Evolutionary conservation across 30 jellyfish, hydroid and myxozoan genomes (phyloP), one percentile per base, ranked within the genome.

Genomic region (Catostylus mosaicus): DNA sequence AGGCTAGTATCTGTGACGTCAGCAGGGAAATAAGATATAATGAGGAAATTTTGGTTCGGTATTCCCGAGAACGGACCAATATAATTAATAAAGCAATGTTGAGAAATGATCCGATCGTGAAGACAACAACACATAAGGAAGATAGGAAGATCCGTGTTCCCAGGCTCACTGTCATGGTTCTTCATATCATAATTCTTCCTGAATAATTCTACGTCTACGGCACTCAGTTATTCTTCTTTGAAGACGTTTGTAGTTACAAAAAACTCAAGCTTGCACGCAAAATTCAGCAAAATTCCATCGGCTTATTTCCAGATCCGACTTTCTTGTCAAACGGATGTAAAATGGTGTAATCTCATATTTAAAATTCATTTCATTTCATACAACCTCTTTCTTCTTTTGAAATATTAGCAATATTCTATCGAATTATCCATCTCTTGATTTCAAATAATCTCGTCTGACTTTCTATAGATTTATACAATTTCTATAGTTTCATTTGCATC

Each of bases 1-100:
- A 66, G 20, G 78, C 90, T 5, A 50, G 6, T 2, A 78, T 43
- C 70, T 78, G 89, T 35, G 45, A 24, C 18, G 30, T 29, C 6
- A 64, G 79, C 45, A 78, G 52, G 24, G 89, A 62, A 20, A 62
- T 20, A 18, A 78, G 71, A 36, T 61, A 78, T 24, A 78, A 9
- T 2, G 89, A 62, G 1, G 89, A 78, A 2, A 78, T 38, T 6
- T 30, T 57, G 4, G 29, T 65, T 10, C 74, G 45, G 61, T 29
- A 23, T 61, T 78, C 64, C 5, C 56, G 64, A 32, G 82, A 61
- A 18, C 81, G 70, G 37, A 62, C 10, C 54, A 78, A 32, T 23
- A 78, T 24, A 50, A 78, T 1, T 24, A 78, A 33, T 22, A 78
- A 62, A 18, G 70, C 26, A 30, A 64, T 48, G 78, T 78, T 78